These are phyloP conservation scores for Manis javanica DNA, from an alignment of 2,797 vertebrate species.

Conservation along the genomic window DNA sequence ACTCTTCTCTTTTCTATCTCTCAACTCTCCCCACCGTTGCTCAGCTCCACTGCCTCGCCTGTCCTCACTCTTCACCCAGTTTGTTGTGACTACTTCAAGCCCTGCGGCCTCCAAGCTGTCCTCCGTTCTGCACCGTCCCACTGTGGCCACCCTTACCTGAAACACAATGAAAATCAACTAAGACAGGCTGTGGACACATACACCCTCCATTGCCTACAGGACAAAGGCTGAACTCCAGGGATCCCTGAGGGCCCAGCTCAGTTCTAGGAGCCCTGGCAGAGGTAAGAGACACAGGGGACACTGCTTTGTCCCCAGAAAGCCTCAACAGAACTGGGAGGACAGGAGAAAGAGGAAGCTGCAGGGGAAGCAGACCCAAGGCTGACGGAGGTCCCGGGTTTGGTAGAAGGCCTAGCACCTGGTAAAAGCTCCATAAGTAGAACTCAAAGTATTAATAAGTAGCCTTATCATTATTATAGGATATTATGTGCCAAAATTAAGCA, in stretches of 20 bases:
- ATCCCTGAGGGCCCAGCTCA: not conserved
- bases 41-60: not conserved
- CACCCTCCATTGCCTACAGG: not conserved
- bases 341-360: not conserved
- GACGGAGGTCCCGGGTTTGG: rapidly evolving
- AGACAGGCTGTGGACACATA: not conserved
- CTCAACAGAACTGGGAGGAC: not conserved
- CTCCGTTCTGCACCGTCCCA: not conserved
- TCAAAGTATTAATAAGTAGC: not conserved
- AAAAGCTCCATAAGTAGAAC: not conserved
- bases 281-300: not conserved
- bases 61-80: not conserved
- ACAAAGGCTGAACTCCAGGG: not conserved
- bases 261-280: not conserved
- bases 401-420: not conserved
- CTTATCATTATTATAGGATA: not conserved
- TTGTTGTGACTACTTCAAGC: not conserved
- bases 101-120: not conserved
- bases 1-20: not conserved
- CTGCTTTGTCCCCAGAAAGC: not conserved
- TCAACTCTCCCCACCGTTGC: not conserved
- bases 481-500: not conserved
- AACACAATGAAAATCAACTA: not conserved
- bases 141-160: not conserved
- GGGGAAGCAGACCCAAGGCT: not conserved